phyloP scores from a whole-genome alignment of 2,888 invertebrate species.

The Zygaena filipendulae region DNA sequence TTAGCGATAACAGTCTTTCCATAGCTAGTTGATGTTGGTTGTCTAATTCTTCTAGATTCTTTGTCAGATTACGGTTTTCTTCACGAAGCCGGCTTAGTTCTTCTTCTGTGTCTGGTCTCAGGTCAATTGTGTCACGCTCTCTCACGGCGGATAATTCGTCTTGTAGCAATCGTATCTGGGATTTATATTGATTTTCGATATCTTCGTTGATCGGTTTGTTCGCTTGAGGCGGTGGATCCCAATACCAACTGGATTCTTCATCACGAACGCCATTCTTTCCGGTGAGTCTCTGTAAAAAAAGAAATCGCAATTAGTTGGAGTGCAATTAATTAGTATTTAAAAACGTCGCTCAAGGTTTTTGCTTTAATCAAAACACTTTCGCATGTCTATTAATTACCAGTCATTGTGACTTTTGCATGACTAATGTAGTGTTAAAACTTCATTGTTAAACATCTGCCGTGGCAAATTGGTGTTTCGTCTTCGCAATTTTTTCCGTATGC shows the following conservation, averaged over 20 bases:
- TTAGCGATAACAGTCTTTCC: constrained; percentile 64
- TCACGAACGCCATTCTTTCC: constrained; percentile 54
- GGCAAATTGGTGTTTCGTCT: too few species aligned
- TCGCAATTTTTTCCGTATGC: too few species aligned
- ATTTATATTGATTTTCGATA: constrained; percentile 33
- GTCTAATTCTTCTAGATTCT: constrained; percentile 77
- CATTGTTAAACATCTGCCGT: too few species aligned
- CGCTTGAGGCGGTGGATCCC: constrained; percentile 52
- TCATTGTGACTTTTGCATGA: background rate
- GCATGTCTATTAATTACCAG: background rate
- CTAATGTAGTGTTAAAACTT: too few species aligned
- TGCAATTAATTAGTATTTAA: too few species aligned
- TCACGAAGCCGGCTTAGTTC: constrained; percentile 62
- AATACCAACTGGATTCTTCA: constrained; percentile 63
- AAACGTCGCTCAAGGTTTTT: background rate
- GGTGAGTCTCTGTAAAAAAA: constrained; percentile 48
- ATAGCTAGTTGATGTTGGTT: constrained; percentile 78
- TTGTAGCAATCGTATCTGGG: constrained; percentile 44
- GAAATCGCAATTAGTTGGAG: too few species aligned
- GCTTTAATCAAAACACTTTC: background rate
- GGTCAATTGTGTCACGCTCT: constrained; percentile 29
- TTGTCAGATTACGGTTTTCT: constrained; percentile 67
- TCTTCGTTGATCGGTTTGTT: constrained; percentile 24
- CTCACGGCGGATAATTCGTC: constrained; percentile 50
- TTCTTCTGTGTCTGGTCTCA: constrained; percentile 32